Base-by-base conservation (phyloP, 2,113 vertebrate genomes). In the Oenanthe oenanthe region DNA sequence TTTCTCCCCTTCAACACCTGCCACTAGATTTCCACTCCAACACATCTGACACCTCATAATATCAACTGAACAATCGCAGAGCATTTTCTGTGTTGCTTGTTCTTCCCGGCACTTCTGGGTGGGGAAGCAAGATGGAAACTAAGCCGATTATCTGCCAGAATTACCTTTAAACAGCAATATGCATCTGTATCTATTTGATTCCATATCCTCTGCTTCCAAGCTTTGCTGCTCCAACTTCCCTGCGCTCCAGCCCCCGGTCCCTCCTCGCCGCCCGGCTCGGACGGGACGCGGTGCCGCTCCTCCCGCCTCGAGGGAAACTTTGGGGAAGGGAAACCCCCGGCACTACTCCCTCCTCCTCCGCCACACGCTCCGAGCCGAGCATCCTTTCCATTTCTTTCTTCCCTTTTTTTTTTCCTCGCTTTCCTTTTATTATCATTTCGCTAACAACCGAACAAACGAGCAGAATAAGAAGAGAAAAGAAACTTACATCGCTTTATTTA, bases 401-500 rank as follows among this genome's bases (percentile, higher is more conserved):
- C 9, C 19, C 13, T 9, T 3, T 4, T 25, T 22, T 36, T 36
- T 36, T 36, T 36, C 28, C 22, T 24, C 6, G 11, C 20, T 62
- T 38, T 11, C 34, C 18, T 18, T 47, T 17, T 29, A 22, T 73
- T 48, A 50, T 13, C 7, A 12, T 75, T 91, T 89, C 84, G 56
- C 88, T 58, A 75, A 24, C 63, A 36, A 70, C 57, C 38, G 36
- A 74, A 36, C 32, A 10, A 65, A 6, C 28, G 2, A 77, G 45
- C 17, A 8, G 34, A 28, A 19, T 12, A 29, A n/a, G 32, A 13
- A 14, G 63, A 5, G 66, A 26, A 85, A 85, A 85, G 18, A 47
- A 79, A 96, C 95, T 97, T 94, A 97, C 96, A 92, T 95, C 12
- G 88, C 32, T 90, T 91, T 93, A 94, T 94, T 94, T 94, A 88